Evolutionary conservation across 2,888 invertebrate genomes (phyloP).

Genomic region (Nephrotoma flavescens): DNA sequence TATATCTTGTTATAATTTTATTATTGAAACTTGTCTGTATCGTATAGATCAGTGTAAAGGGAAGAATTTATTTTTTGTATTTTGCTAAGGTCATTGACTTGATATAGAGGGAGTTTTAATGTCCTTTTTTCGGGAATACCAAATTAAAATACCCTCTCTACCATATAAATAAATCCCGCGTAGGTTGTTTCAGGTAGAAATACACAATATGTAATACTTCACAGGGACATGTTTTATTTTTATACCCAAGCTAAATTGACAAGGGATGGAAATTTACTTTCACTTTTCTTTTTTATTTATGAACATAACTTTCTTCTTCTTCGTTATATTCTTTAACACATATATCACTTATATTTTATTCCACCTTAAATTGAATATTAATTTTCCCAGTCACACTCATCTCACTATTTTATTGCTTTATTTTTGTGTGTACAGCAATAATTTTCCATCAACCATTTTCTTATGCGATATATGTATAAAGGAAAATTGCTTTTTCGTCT

Average conservation of each 20-base stretch:
- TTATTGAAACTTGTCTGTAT: neutral
- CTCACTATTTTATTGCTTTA: neutral
- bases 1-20: neutral
- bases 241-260: neutral
- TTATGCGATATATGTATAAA: neutral
- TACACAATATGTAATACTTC: neutral
- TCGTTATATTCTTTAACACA: neutral
- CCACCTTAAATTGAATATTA: neutral
- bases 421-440: neutral
- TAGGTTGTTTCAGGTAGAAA: neutral
- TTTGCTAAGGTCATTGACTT: neutral
- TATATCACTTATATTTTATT: neutral
- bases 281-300: neutral
- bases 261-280: neutral
- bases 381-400: neutral
- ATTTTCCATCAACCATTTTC: neutral
- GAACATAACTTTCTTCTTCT: neutral
- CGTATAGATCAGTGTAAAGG: neutral
- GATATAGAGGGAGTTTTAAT: neutral
- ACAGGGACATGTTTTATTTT: neutral
- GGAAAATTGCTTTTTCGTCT: neutral
- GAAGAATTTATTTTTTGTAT: neutral
- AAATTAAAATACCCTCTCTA: neutral
- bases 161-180: neutral
- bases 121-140: neutral